These are phyloP conservation scores for Trachurus trachurus DNA, from an alignment of 2,797 vertebrate genomes.

Conservation along the genomic window DNA sequence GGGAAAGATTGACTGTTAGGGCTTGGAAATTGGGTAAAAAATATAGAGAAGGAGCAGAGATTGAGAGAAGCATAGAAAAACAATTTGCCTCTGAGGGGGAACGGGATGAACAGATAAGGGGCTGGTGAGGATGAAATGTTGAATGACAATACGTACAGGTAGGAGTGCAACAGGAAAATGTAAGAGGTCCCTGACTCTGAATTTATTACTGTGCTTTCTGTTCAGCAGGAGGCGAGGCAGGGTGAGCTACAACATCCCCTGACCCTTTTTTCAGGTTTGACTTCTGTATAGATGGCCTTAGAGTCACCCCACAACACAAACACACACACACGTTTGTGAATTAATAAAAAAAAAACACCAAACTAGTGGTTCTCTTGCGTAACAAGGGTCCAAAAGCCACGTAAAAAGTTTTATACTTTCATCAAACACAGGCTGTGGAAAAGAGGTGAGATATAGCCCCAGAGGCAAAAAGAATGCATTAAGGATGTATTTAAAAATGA, in stretches of 20 bases:
- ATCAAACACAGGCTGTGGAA: constrained; percentile 43
- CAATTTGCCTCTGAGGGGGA: constrained; percentile 31
- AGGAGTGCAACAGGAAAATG: constrained; percentile 23
- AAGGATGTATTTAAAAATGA: constrained; percentile 72
- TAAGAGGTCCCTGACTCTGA: constrained; percentile 62
- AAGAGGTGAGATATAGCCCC: constrained; percentile 51
- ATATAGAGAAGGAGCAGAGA: constrained; percentile 28
- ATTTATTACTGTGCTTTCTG: constrained; percentile 64
- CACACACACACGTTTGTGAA: constrained; percentile 22
- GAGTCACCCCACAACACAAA: constrained; percentile 19
- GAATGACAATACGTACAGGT: constrained; percentile 46
- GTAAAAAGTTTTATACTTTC: constrained; percentile 56
- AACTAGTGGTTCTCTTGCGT: constrained; percentile 23
- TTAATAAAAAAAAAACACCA: constrained; percentile 34
- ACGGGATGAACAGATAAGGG: constrained; percentile 45
- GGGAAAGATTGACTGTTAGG: constrained; percentile 46
- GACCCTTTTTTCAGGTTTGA: constrained; percentile 48
- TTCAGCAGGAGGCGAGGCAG: constrained; percentile 49
- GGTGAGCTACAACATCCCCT: constrained; percentile 56
- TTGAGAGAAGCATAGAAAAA: constrained; percentile 30
- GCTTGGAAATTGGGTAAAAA: constrained; percentile 52
- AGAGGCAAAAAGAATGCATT: constrained; percentile 48
- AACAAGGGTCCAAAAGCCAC: constrained; percentile 39
- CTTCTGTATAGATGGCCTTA: constrained; percentile 49
- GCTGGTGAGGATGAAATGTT: constrained; percentile 40